phyloP scores from a whole-genome alignment of 2,797 vertebrate genomes.

The Peromyscus aztecus region DNA sequence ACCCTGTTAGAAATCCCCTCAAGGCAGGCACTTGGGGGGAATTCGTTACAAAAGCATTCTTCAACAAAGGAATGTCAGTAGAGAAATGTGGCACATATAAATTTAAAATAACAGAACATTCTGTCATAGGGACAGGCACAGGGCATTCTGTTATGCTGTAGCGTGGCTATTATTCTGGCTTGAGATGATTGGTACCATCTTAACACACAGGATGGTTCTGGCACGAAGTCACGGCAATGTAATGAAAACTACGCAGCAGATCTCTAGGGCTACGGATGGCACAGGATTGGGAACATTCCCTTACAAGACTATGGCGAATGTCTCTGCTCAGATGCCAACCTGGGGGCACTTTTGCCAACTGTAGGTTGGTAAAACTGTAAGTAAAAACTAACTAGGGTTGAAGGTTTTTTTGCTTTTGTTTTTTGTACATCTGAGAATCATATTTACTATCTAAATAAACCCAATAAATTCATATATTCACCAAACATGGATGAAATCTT shows the following conservation, averaged over 20 bases:
- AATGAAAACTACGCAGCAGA: background rate
- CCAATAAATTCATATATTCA: background rate
- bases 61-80: background rate
- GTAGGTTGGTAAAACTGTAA: background rate
- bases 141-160: background rate
- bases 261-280: no score
- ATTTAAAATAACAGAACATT: background rate
- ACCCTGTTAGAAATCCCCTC: no score
- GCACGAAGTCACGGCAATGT: background rate
- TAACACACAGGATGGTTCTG: background rate
- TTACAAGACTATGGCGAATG: background rate
- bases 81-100: background rate
- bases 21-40: no score
- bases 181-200: background rate
- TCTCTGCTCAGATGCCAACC: background rate
- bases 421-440: background rate
- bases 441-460: background rate
- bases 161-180: background rate
- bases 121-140: background rate
- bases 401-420: background rate
- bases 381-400: background rate
- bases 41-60: no score
- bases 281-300: background rate
- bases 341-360: background rate
- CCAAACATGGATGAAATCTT: background rate